Evolutionary conservation across 2,113 vertebrate species (phyloP), one percentile per base, ranked within the genome.

Genomic region (Oplegnathus fasciatus): DNA sequence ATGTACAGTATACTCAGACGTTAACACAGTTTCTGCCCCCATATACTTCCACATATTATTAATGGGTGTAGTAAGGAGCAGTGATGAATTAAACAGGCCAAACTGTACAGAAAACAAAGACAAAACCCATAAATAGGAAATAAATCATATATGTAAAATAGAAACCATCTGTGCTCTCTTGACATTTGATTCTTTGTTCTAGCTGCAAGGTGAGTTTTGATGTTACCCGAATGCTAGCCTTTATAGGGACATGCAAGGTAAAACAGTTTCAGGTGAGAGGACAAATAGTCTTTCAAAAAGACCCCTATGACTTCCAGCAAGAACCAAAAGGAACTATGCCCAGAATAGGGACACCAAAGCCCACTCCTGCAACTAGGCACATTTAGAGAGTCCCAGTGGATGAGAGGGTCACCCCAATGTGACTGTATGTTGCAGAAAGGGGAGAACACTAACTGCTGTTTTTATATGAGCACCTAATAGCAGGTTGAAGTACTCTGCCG

Each of bases 371-470:
- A 87, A 85, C 71, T 55, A 74, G 58, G 82, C 83, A 86, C 57
- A 89, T 91, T 91, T 82, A 62, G 60, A 69, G 58, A 32, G 71
- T 93, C 89, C 87, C 89, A 52, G 75, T 68, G 71, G 90, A 91
- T 46, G 42, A 80, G 8, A 80, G 73, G 68, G 89, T 90, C 89
- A 84, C 64, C 68, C 65, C 86, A 87, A 84, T 87, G 85, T 83
- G 82, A 87, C 68, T 74, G 75, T 15, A 62, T 65, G 48, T 61
- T 80, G 52, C 52, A 57, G 24, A 61, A 86, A 82, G 17, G 76
- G 65, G 52, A 77, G 69, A 83, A 71, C 30, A 80, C 28, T 34
- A 46, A 66, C 28, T 37, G 28, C 48, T 70, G 46, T 32, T 86
- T 78, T 66, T 15, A 55, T 64, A 15, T 64, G 40, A 81, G 66